A percentile compares a stretch with the other conserved stretches of the same genome.
These are phyloP conservation scores for Sylvia atricapilla DNA, from an alignment of 2,113 vertebrate genomes.

Conservation along the genomic window DNA sequence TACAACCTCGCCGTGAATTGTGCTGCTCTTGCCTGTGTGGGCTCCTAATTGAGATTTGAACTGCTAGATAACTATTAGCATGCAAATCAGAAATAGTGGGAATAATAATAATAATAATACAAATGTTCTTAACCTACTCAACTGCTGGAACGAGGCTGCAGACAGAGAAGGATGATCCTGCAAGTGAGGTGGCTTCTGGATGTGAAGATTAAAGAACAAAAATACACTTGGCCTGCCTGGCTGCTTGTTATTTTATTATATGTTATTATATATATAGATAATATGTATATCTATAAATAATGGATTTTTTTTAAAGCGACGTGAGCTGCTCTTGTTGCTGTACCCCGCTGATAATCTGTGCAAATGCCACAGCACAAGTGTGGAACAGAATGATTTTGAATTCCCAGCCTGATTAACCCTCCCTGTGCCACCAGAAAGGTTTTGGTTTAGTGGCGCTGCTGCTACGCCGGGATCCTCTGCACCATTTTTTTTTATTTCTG, in stretches of 20 bases:
- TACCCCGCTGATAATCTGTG: neutral
- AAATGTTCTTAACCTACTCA: conserved; percentile 16
- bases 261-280: neutral
- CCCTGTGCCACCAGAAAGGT: neutral
- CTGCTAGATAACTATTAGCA: conserved; percentile 10
- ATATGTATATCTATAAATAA: neutral
- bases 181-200: neutral
- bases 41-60: conserved; percentile 20
- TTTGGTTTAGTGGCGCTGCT: neutral
- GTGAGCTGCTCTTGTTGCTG: neutral
- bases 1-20: neutral
- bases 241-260: neutral
- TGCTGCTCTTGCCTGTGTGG: conserved; percentile 1
- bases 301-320: neutral
- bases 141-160: neutral
- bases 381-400: neutral
- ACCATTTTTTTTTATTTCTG: neutral
- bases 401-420: neutral
- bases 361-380: neutral
- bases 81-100: conserved; percentile 24
- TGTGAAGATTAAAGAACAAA: neutral
- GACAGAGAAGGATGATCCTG: neutral
- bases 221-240: neutral
- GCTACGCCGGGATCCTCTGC: neutral
- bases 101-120: conserved; percentile 8